Evolutionary conservation across 2,888 invertebrate species (phyloP).

Genomic region (Hymenopus coronatus): DNA sequence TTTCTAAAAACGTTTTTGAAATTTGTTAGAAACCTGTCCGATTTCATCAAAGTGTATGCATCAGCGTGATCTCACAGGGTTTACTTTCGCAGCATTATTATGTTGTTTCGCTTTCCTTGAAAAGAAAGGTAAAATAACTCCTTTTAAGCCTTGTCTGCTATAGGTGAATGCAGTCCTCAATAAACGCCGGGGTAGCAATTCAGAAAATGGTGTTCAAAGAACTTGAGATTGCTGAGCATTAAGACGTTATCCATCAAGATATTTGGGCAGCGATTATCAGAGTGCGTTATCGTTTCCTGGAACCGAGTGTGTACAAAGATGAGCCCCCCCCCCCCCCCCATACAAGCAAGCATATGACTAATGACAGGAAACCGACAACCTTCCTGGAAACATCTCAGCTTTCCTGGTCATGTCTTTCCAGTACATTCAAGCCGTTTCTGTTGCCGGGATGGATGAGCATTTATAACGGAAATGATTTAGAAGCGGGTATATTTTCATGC

Average conservation of each 20-base stretch:
- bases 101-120: too few relatives aligned
- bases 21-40: too few relatives aligned
- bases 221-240: background rate
- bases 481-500: background rate
- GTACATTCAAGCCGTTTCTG: background rate
- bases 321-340: too few relatives aligned
- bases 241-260: background rate
- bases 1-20: too few relatives aligned
- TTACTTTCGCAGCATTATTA: too few relatives aligned
- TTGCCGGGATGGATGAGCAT: background rate
- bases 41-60: too few relatives aligned
- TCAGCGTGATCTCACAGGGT: too few relatives aligned
- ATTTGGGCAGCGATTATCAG: background rate
- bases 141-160: too few relatives aligned
- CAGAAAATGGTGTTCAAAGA: background rate
- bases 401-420: background rate
- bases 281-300: background rate
- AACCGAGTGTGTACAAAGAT: background rate
- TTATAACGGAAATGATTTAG: background rate
- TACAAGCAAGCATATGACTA: background rate
- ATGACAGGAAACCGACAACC: background rate
- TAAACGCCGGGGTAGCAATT: too few relatives aligned
- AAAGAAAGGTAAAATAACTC: too few relatives aligned
- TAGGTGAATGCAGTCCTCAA: too few relatives aligned
- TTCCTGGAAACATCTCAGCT: background rate